Evolutionary conservation across 2,797 vertebrate species (phyloP), one percentile per base, ranked within the genome.

Genomic region (Aplochiton taeniatus): DNA sequence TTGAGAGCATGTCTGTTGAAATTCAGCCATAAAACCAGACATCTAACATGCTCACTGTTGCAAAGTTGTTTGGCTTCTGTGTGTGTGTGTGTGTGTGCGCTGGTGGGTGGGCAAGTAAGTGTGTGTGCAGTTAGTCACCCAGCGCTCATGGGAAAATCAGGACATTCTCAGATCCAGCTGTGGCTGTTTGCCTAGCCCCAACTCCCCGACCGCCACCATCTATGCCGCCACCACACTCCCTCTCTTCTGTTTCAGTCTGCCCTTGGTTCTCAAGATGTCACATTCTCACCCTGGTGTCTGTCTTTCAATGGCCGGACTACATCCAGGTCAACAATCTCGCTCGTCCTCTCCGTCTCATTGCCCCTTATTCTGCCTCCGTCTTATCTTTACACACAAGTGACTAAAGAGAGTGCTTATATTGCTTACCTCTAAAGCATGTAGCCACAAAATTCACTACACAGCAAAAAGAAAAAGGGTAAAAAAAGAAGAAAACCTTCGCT

Each of bases 151-250:
- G 43, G 41, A 42, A 58, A 72, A 68, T 20, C 64, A 62, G 48
- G 60, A 19, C 54, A 16, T 63, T 47, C 46, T 50, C 58, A 13
- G 61, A 58, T 51, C 57, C 48, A 57, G 52, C 59, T 54, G 49
- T 11, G 67, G 17, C 56, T 48, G 50, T 65, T 75, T 69, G 50
- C 57, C 58, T 64, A 60, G 66, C 59, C 31, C 14, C 54, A 44
- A 41, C 19, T 6, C 31, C 31, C 31, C 6, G 3, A 2, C 31
- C 6, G 31, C 31, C 31, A 31, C 31, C 31, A n/a, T n/a, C n/a
- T n/a, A n/a, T n/a, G n/a, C n/a, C n/a, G n/a, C 10, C 20, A 9
- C 11, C 17, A 11, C 9, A 9, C 51, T 18, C 16, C 19, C 51
- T 18, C 16, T 4, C 10, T 53, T 48, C 52, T 54, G 16, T 53